A percentile compares a stretch with the other conserved stretches of the same genome.
Evolutionary conservation across 35 echinoderm and acorn worm genomes (phyloP).

Genomic region (Apostichopus californicus): DNA sequence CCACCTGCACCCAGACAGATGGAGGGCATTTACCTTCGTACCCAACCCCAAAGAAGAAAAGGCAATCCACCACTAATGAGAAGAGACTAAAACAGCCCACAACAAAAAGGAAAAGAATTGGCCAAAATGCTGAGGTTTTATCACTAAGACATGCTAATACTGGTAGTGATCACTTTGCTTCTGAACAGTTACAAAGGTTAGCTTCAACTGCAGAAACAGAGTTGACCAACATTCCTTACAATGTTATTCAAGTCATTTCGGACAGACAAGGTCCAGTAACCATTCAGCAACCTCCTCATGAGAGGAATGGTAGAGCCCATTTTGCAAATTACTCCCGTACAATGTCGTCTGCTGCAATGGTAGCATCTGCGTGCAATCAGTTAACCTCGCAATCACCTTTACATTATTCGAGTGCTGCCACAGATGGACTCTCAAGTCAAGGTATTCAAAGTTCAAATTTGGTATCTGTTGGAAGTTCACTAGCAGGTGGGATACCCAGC

Average conservation of each 20-base stretch:
- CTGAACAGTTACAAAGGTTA: conserved; percentile 12
- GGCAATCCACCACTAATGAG: not conserved
- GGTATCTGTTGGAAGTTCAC: not conserved
- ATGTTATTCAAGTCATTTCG: conserved; percentile 22
- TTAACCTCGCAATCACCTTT: conserved; percentile 15
- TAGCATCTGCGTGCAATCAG: not conserved
- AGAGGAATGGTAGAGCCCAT: not conserved
- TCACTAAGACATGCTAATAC: not conserved
- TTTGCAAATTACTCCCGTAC: not conserved
- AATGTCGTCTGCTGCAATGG: no score
- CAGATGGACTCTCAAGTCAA: not conserved
- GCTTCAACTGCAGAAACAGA: not conserved
- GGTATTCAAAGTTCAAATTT: not conserved
- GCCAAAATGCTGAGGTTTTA: not conserved
- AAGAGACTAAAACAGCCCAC: not conserved
- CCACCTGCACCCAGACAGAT: conserved; percentile 14
- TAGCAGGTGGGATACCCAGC: not conserved
- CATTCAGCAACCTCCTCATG: not conserved
- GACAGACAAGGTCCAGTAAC: not conserved
- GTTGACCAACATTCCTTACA: not conserved
- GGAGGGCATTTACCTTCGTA: not conserved
- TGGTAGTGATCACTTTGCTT: not conserved
- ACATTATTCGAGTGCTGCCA: not conserved
- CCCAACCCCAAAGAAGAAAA: not conserved
- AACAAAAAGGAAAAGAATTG: not conserved